phyloP scores from a whole-genome alignment of 1,140 invertebrate genomes.

The Ostrea denselamellosa region DNA sequence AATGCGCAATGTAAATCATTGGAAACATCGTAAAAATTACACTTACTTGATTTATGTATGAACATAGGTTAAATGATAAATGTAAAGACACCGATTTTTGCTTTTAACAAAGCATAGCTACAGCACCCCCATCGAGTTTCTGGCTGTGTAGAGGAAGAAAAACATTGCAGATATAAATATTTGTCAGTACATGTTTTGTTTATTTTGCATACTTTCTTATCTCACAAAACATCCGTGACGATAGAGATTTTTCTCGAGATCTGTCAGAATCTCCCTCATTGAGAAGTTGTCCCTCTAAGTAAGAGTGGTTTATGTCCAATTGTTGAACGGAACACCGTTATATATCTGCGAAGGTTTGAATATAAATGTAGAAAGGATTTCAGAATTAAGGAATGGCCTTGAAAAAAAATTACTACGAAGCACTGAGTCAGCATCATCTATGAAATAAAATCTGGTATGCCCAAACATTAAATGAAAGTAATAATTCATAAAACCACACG shows the following conservation, averaged over 20 bases:
- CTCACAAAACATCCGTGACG: constrained; percentile 28
- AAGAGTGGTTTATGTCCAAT: not conserved
- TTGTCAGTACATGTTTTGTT: constrained; percentile 5
- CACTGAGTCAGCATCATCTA: too few species aligned
- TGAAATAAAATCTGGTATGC: too few species aligned
- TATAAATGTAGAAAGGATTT: too few species aligned
- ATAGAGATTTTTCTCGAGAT: not conserved
- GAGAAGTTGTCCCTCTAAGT: not conserved
- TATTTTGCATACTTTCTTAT: constrained; percentile 28
- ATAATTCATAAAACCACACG: too few species aligned
- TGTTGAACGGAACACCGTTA: not conserved
- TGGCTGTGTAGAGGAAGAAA: not conserved
- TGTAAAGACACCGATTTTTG: not conserved
- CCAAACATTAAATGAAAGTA: too few species aligned
- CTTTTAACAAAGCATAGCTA: constrained; percentile 26
- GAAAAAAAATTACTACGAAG: too few species aligned
- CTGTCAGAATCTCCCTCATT: not conserved
- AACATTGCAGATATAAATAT: not conserved
- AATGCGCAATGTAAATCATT: not conserved
- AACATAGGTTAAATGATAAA: constrained; percentile 34
- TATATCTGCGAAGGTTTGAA: too few species aligned
- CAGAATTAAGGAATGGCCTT: too few species aligned
- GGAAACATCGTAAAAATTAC: constrained; percentile 22
- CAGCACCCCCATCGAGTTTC: not conserved
- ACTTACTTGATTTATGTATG: constrained; percentile 6